Evolutionary conservation across 2,113 vertebrate species (phyloP), one percentile per base, ranked within the genome.

Genomic region (Gymnobelideus leadbeateri): DNA sequence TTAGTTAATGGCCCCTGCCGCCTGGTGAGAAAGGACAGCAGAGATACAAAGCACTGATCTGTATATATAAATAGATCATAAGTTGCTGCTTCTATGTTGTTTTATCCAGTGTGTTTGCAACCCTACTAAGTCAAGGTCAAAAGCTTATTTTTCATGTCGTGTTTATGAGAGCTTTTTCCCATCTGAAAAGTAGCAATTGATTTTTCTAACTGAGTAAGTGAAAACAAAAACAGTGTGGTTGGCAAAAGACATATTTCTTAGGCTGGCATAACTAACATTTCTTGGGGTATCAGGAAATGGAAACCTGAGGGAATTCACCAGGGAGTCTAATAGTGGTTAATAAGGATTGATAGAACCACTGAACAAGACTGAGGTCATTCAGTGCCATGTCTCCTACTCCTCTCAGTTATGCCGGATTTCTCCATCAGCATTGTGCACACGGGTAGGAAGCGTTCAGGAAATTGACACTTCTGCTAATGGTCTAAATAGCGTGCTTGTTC

Each of bases 301-400:
- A 77, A 89, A 16, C 91, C 94, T 90, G 91, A 94, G 93, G 90
- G 16, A 50, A 31, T 94, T 96, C 89, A 23, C 95, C 95, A 92
- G 91, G 95, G 68, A 10, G 84, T 8, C 51, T 21, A 0, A 21
- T 1, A 2, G 7, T 43, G n/a, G 77, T 8, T 2, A 0, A 0
- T 5, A 37, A 53, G 16, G 37, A 68, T 31, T 1, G 31, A 10
- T n/a, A 90, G 0, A 0, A 4, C 0, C 0, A n/a, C 53, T 91
- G 93, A 94, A 28, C n/a, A 28, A 91, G 10, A 91, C 3, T 89
- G 95, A 95, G 77, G 25, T 96, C 77, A 26, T 14, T 49, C 12
- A 43, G 68, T n/a, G 37, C 68, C 31, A 0, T 7, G n/a, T 9
- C 16, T 24, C 25, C 68, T 31, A 6, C 24, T 26, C 49, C 31